Evolutionary conservation across 2,113 vertebrate species (phyloP).

Genomic region (Barbus barbus): DNA sequence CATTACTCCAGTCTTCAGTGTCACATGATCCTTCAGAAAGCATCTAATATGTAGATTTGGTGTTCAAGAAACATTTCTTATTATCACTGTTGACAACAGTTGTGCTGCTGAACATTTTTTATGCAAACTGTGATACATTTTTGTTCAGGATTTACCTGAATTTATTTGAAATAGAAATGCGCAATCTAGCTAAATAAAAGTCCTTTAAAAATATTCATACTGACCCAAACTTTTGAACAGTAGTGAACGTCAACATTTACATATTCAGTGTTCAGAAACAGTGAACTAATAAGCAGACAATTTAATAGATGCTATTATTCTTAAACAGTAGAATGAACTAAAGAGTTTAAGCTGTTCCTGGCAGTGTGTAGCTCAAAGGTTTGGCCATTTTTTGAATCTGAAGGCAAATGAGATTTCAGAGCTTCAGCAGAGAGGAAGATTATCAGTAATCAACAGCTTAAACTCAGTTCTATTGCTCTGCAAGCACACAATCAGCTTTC

Average conservation of each 20-base stretch:
- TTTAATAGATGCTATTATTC: neutral
- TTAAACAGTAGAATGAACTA: neutral
- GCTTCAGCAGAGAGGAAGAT: neutral
- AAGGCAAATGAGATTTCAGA: neutral
- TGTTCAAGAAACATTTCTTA: neutral
- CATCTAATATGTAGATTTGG: neutral
- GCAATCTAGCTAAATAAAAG: neutral
- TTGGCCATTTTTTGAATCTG: neutral
- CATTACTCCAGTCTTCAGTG: neutral
- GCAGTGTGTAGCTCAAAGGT: neutral
- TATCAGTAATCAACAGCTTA: conserved; percentile 2
- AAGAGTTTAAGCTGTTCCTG: neutral
- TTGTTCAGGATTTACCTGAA: no score
- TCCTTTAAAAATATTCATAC: neutral
- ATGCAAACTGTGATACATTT: neutral
- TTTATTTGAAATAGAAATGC: neutral
- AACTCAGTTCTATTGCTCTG: neutral
- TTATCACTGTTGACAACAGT: neutral
- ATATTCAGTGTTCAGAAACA: neutral
- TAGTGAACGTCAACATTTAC: neutral
- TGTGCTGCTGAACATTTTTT: neutral
- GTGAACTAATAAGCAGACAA: neutral
- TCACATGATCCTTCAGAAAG: neutral
- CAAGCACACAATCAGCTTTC: neutral
- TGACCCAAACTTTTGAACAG: conserved; percentile 6